Conservation (phyloP, 2,797 vertebrate species). For the Varecia variegata region DNA sequence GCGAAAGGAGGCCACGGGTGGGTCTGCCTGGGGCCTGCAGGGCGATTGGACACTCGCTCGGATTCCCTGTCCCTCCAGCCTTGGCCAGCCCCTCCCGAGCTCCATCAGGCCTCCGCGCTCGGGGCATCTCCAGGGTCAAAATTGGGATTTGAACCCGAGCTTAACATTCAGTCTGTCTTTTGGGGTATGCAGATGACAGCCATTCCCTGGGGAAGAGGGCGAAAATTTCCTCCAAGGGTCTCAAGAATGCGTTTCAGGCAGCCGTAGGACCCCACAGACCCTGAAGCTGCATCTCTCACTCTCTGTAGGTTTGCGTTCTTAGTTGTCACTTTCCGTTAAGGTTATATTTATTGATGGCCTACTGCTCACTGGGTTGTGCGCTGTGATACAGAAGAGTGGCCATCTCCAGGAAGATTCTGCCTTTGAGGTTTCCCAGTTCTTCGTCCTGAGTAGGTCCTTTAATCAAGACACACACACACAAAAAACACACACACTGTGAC, state of each 20-base stretch:
- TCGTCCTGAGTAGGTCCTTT: neutral
- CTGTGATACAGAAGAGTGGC: too few species aligned
- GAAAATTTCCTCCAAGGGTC: neutral
- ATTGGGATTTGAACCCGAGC: too few species aligned
- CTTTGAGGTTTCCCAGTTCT: neutral
- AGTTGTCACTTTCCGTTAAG: neutral
- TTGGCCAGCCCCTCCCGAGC: neutral
- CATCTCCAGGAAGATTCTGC: neutral
- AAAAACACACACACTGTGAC: rapidly evolving
- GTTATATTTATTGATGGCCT: neutral
- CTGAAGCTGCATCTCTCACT: neutral
- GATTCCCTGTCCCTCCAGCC: rapidly evolving
- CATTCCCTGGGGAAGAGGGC: neutral
- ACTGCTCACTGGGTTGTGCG: rapidly evolving
- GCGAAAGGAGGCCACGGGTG: rapidly evolving
- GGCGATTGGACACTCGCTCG: too few species aligned
- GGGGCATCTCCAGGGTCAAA: neutral
- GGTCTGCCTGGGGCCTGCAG: too few species aligned
- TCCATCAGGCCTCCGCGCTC: neutral
- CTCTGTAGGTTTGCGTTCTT: neutral
- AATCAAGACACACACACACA: neutral
- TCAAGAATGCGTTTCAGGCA: neutral
- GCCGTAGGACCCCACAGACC: rapidly evolving
- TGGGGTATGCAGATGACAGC: neutral
- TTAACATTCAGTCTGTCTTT: neutral